phyloP scores from a whole-genome alignment of 2,888 invertebrate species.

The Julus scandinavius region DNA sequence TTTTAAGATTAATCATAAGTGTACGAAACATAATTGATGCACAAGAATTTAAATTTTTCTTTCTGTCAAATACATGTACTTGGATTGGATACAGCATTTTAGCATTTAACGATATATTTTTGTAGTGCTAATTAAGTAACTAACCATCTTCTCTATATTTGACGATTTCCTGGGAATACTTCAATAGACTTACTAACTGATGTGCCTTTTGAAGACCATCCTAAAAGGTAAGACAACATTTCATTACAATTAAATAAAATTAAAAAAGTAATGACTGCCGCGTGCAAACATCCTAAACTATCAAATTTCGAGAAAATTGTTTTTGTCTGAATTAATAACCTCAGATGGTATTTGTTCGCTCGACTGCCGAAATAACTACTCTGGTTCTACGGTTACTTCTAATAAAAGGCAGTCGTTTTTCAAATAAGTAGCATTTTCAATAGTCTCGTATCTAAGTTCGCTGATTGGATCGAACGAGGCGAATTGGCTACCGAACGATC shows the following conservation, averaged over 20 bases:
- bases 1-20: too few species aligned
- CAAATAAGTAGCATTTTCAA: neutral
- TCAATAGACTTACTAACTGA: too few species aligned
- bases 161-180: neutral
- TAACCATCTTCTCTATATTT: neutral
- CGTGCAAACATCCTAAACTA: too few species aligned
- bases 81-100: neutral
- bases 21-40: too few species aligned
- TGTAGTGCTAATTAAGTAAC: neutral
- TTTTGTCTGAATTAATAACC: too few species aligned
- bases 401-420: neutral
- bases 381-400: neutral
- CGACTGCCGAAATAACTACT: neutral
- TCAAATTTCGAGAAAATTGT: too few species aligned
- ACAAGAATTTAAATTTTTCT: too few species aligned
- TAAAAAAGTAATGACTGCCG: too few species aligned
- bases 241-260: too few species aligned
- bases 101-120: neutral
- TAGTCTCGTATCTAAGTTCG: neutral
- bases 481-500: neutral
- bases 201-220: too few species aligned
- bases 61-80: neutral
- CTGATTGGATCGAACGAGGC: neutral
- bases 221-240: too few species aligned
- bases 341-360: too few species aligned